Evolutionary conservation across 2,888 invertebrate genomes (phyloP), one percentile per base, ranked within the genome.

Genomic region (Ptychoptera contaminata): DNA sequence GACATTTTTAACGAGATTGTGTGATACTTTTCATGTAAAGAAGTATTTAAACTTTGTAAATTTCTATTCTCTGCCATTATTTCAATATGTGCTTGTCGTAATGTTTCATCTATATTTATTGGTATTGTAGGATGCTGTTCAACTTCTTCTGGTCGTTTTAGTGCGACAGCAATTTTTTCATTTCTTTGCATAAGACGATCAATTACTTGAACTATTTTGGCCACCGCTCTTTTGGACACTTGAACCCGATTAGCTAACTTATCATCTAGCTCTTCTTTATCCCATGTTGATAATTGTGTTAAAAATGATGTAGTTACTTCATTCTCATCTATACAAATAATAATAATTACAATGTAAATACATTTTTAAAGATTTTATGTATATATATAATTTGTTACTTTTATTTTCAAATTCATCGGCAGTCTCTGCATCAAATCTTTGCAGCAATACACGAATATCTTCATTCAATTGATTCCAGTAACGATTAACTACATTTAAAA

Each of bases 401-500:
- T 87, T 87, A 59, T 86, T 92, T 66, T 94, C 94, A 1, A 84
- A 82, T 63, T 94, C 94, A 68, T 94, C 93, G 6, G 92, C 91
- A 10, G 93, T 93, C 67, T 96, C 96, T 0, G 93, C 91, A 72
- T 97, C 96, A 69, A 97, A 96, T 51, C 96, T 73, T 62, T 96
- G 94, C 51, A 97, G 65, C 46, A 97, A 67, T 11, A 97, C 85
- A 51, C 96, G 72, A 52, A 96, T 90, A 62, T 97, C 96, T 68
- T 97, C 97, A 69, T 97, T 97, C 29, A 97, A 71, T 64, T 91
- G 82, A 68, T 92, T 93, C 93, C 93, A 94, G 63, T 92, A 91
- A 35, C 94, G 76, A 69, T 97, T 97, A 8, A 97, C 93, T 44
- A 96, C 93, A 70, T 93, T 96, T 7, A 97, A 72, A 30, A 98